A percentile compares a stretch with the other conserved stretches of the same genome.
Conservation (phyloP, 2,113 vertebrate genomes). For the Chaetodon trifascialis region DNA sequence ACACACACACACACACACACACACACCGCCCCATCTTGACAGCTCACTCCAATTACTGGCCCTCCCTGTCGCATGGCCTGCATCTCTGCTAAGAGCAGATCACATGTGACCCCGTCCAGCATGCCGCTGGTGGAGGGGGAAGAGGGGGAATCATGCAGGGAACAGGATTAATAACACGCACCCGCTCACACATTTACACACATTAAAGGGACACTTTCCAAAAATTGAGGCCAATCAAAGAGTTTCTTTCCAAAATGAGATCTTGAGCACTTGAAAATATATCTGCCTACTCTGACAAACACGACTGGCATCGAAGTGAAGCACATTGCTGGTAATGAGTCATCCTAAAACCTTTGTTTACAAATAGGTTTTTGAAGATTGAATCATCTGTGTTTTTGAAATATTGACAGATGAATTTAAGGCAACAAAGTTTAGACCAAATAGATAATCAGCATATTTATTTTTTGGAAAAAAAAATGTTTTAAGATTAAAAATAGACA, state of each 20-base stretch:
- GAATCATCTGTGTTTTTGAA: slow-evolving; percentile 51
- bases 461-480: background rate
- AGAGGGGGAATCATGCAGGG: slow-evolving; percentile 22
- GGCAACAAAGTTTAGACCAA: slow-evolving; percentile 55
- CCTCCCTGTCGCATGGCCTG: slow-evolving; percentile 72
- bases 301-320: slow-evolving; percentile 44
- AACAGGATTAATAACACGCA: slow-evolving; percentile 31
- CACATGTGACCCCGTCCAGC: slow-evolving; percentile 75
- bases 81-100: slow-evolving; percentile 74
- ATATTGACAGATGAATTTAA: slow-evolving; percentile 66
- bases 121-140: slow-evolving; percentile 68
- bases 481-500: background rate
- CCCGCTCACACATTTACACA: slow-evolving; percentile 20
- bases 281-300: slow-evolving; percentile 32
- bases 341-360: slow-evolving; percentile 59
- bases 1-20: slow-evolving; percentile 32
- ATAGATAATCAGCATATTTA: slow-evolving; percentile 47
- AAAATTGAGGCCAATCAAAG: slow-evolving; percentile 49
- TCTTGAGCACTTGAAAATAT: slow-evolving; percentile 32
- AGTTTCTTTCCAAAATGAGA: slow-evolving; percentile 47
- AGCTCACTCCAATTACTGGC: slow-evolving; percentile 82
- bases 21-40: slow-evolving; percentile 74
- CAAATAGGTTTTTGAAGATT: slow-evolving; percentile 37
- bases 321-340: slow-evolving; percentile 47
- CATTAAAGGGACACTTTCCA: slow-evolving; percentile 24